These are phyloP conservation scores for Chloroceryle aenea DNA, from an alignment of 2,113 vertebrate genomes.

Conservation along the genomic window DNA sequence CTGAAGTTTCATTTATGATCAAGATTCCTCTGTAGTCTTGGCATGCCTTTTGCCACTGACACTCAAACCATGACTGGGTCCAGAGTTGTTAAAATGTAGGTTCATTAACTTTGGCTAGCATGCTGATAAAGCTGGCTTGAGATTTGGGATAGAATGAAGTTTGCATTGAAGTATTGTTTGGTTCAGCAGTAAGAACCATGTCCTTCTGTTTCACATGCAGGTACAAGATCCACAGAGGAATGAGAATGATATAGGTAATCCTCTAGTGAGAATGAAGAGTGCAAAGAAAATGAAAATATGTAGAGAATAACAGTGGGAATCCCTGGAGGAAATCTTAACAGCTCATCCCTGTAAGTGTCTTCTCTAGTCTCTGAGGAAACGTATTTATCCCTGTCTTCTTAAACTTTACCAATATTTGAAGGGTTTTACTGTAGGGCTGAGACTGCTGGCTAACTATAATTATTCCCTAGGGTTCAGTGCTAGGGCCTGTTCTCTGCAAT, in stretches of 20 bases:
- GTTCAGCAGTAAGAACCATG: not conserved
- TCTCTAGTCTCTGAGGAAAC: not conserved
- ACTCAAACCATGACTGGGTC: not conserved
- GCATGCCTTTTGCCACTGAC: not conserved
- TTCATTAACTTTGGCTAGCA: not conserved
- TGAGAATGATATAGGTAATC: not conserved
- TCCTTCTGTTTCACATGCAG: not conserved
- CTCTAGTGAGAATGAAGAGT: not conserved
- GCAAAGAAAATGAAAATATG: not conserved
- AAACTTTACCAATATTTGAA: not conserved
- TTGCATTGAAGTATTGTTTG: not conserved
- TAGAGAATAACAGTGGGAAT: not conserved
- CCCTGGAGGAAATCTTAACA: not conserved
- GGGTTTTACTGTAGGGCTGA: not conserved
- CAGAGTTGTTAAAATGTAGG: not conserved
- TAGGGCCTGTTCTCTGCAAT: too few relatives aligned
- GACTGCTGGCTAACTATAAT: not conserved
- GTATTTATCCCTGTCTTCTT: not conserved
- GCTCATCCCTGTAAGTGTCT: not conserved
- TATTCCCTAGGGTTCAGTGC: not conserved
- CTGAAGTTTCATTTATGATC: not conserved
- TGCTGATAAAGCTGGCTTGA: not conserved
- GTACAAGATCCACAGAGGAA: not conserved
- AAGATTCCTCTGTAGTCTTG: not conserved
- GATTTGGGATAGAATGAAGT: not conserved